Conservation (phyloP, 2,888 invertebrate genomes). For the Neuroscelio doddi region DNA sequence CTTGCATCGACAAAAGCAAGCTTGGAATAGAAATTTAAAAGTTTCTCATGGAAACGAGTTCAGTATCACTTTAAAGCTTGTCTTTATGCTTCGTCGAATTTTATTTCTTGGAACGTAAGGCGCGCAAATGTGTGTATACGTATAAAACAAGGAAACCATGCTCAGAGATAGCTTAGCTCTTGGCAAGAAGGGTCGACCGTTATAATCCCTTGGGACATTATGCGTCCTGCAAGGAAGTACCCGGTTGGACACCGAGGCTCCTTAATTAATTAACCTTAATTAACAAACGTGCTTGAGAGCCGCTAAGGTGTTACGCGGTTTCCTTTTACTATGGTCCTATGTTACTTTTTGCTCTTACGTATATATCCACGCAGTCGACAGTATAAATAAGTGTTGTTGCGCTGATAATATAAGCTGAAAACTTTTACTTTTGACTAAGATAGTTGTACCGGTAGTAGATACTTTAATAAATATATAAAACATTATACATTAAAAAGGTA, state of each 20-base stretch:
- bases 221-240: constrained; percentile 39
- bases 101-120: constrained; percentile 16
- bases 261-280: constrained; percentile 69
- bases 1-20: too few relatives aligned
- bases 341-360: constrained; percentile 19
- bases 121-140: neutral
- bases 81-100: constrained; percentile 21
- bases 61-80: neutral
- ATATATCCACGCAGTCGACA: constrained; percentile 11
- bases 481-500: too few relatives aligned
- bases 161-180: constrained; percentile 26
- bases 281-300: constrained; percentile 64
- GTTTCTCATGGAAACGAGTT: constrained; percentile 4
- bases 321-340: constrained; percentile 15
- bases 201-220: constrained; percentile 38
- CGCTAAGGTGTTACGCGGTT: constrained; percentile 40
- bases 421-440: neutral
- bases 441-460: too few relatives aligned
- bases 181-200: constrained; percentile 24
- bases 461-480: too few relatives aligned
- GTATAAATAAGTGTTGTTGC: constrained; percentile 11
- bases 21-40: constrained; percentile 7
- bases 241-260: constrained; percentile 51
- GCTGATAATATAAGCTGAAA: neutral
- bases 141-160: constrained; percentile 31